Base-by-base conservation (phyloP, 2,888 invertebrate species). In the Rosalia funebris region DNA sequence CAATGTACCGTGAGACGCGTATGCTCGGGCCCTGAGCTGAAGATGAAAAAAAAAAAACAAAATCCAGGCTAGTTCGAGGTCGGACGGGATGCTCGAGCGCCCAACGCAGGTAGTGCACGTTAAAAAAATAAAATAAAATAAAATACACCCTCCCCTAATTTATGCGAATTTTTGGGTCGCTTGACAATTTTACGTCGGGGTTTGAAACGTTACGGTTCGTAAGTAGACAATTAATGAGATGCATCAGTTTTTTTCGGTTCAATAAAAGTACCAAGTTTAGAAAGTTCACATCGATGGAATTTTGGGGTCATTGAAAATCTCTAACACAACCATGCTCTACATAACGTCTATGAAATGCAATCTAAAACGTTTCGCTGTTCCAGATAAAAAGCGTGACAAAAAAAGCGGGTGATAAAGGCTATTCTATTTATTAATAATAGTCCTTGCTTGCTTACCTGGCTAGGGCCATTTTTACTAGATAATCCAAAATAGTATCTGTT, bases 271-370 rank as follows among this genome's bases (percentile, higher is more conserved):
- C 37, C 48, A 37, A 50, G 39, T 50, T 50, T 50, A 50, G 50
- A 50, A 50, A 50, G 50, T 50, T 50, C 50, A 50, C 50, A 39
- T 39, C 50, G 20, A 60, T 69, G 71, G 70, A 70, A 72, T 75
- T 75, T 75, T 75, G 74, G 72, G 75, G 75, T 75, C 75, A 75
- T 75, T 75, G 74, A 75, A 75, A 75, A 75, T 74, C 71, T 75
- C 74, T 71, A 71, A 68, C 50, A 50, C 69, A 72, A 66, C 72
- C 71, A 71, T 75, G 75, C 75, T 75, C 75, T 69, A 75, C 74
- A 75, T 75, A 71, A 68, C 60, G 65, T 15, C 11, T 42, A 32
- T 20, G 12, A 37, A 25, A 19, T 14, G 31, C 16, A n/a, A n/a
- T n/a, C n/a, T 4, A 34, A n/a, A 32, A 3, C 25, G 25, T 25